Conservation (phyloP, 2,113 vertebrate genomes). For the Herpetotheres cachinnans region DNA sequence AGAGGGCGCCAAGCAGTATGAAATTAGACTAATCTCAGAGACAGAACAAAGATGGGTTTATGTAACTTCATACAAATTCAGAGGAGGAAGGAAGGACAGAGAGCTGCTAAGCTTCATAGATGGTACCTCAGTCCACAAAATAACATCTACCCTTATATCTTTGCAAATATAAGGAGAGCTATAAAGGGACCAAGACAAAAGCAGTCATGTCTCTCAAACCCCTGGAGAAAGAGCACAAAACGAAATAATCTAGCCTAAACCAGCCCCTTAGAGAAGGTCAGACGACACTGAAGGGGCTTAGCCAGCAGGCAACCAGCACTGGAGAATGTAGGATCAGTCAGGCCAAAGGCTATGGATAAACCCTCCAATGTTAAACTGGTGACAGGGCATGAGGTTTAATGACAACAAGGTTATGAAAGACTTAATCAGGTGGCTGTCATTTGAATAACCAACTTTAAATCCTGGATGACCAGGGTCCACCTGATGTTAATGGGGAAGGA, state of each 20-base stretch:
- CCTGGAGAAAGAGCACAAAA: background rate
- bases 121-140: background rate
- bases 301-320: background rate
- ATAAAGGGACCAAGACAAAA: background rate
- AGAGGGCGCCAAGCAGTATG: background rate
- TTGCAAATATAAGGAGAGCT: background rate
- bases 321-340: background rate
- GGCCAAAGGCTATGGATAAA: background rate
- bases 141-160: background rate
- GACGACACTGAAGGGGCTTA: background rate
- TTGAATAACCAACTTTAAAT: background rate
- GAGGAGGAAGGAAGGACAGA: background rate
- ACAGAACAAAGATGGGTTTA: constrained; percentile 18
- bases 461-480: background rate
- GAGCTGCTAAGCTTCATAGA: background rate
- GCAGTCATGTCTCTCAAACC: background rate
- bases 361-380: background rate
- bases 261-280: background rate
- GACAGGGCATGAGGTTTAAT: background rate
- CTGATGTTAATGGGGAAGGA: background rate
- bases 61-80: background rate
- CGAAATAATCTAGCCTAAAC: background rate
- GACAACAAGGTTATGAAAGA: constrained; percentile 10
- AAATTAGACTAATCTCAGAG: constrained; percentile 25
- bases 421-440: background rate